phyloP scores from a whole-genome alignment of 2,888 invertebrate species.

The Tenthredo livida region DNA sequence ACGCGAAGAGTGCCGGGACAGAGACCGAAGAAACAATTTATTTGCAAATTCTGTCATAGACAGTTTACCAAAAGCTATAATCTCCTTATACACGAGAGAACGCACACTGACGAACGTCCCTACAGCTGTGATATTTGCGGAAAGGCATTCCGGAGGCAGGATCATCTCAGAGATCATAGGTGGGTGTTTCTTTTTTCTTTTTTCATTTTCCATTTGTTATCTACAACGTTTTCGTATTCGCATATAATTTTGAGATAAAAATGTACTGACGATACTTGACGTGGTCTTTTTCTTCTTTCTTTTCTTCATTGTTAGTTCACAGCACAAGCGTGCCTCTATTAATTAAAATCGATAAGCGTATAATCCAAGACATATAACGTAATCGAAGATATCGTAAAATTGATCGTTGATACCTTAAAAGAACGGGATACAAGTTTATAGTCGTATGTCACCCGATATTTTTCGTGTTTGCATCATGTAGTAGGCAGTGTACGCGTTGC shows the following conservation, averaged over 20 bases:
- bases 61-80: constrained; percentile 99
- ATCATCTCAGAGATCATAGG: constrained; percentile 96
- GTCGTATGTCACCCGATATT: constrained; percentile 18
- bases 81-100: constrained; percentile 97
- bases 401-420: constrained; percentile 38
- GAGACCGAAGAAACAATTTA: constrained; percentile 98
- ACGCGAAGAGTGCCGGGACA: constrained; percentile 88
- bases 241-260: background rate
- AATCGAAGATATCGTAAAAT: constrained; percentile 12
- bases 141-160: constrained; percentile 98
- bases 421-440: background rate
- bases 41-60: constrained; percentile 98
- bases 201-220: background rate
- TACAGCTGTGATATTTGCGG: constrained; percentile 99
- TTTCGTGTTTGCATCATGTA: constrained; percentile 14
- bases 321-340: background rate
- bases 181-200: constrained; percentile 77
- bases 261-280: background rate
- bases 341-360: constrained; percentile 20
- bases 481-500: background rate
- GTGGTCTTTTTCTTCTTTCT: background rate
- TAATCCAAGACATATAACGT: background rate
- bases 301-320: background rate
- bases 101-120: constrained; percentile 98
- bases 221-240: background rate